phyloP scores from a whole-genome alignment of 2,797 vertebrate species.

The Enteromius unitaeniatus region DNA sequence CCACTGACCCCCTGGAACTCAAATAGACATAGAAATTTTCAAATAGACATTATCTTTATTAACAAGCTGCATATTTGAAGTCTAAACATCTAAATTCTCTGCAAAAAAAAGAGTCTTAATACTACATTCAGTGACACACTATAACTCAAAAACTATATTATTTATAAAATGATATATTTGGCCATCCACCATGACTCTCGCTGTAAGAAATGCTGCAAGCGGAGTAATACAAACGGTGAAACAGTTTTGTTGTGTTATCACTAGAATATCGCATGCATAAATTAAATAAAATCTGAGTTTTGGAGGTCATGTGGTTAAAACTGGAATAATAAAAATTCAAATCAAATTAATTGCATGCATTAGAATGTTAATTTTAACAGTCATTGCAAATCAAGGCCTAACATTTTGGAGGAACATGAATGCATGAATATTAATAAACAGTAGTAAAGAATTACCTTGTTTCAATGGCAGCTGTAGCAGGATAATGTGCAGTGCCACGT shows the following conservation, averaged over 20 bases:
- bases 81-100: neutral
- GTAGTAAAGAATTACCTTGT: slow-evolving; percentile 3
- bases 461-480: slow-evolving; percentile 15
- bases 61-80: neutral
- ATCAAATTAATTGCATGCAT: neutral
- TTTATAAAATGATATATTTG: neutral
- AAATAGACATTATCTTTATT: neutral
- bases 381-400: neutral
- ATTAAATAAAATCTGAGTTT: too few relatives aligned
- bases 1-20: neutral
- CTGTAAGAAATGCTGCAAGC: neutral
- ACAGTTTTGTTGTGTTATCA: too few relatives aligned
- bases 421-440: slow-evolving; percentile 1
- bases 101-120: neutral
- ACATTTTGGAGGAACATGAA: neutral
- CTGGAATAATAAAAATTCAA: too few relatives aligned
- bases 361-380: neutral
- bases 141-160: neutral
- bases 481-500: slow-evolving; percentile 25
- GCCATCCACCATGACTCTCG: neutral
- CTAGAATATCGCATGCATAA: too few relatives aligned
- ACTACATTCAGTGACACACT: neutral
- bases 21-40: too few relatives aligned
- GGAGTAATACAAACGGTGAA: neutral
- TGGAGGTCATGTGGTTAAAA: neutral